Evolutionary conservation across 2,113 vertebrate genomes (phyloP).

Genomic region (Hippolais icterina): DNA sequence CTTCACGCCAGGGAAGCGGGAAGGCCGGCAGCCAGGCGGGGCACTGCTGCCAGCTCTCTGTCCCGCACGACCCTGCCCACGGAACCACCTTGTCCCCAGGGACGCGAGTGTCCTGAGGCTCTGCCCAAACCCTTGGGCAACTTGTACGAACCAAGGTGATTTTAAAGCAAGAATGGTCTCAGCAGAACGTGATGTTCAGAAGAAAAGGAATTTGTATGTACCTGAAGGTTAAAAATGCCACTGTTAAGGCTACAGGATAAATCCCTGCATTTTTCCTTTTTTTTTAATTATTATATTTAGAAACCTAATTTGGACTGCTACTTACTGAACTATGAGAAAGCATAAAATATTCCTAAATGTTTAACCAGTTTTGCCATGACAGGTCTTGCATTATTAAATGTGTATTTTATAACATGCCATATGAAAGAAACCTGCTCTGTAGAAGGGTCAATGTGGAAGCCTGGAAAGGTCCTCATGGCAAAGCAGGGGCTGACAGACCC

Average conservation of each 20-base stretch:
- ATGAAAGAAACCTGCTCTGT: neutral
- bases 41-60: neutral
- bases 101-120: rapidly evolving
- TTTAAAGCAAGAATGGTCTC: neutral
- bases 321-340: neutral
- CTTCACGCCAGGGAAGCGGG: rapidly evolving
- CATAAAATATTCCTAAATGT: neutral
- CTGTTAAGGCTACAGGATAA: neutral
- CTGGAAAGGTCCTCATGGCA: neutral
- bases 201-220: neutral
- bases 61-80: neutral
- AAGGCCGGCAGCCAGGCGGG: neutral
- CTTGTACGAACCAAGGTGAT: neutral
- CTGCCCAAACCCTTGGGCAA: neutral
- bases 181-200: neutral
- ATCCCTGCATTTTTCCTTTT: neutral
- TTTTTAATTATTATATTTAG: neutral
- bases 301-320: neutral
- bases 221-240: neutral
- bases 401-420: neutral
- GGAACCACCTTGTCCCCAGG: neutral
- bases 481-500: neutral
- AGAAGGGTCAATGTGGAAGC: neutral
- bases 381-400: neutral
- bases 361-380: neutral